Percentiles rank a stretch among this genome's conserved stretches.
Conservation (phyloP, 1,140 invertebrate genomes). For the Condylostylus longicornis region DNA sequence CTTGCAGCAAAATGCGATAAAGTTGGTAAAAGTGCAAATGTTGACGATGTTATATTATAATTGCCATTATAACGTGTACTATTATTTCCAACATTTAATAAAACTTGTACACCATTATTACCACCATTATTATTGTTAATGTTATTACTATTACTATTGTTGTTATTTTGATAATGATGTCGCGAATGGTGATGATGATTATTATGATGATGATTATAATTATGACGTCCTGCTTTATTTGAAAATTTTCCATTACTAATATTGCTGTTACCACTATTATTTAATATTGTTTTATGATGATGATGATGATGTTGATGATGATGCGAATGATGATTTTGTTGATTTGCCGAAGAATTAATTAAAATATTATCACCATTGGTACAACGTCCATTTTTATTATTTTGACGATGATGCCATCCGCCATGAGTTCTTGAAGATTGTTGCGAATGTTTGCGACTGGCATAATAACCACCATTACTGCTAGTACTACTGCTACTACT, state of each 20-base stretch:
- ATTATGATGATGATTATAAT: conserved; percentile 9
- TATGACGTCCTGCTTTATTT: conserved; percentile 22
- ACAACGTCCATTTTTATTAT: not conserved
- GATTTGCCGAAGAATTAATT: conserved; percentile 10
- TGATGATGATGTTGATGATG: conserved; percentile 18
- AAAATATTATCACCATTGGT: not conserved
- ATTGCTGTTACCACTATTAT: conserved; percentile 17
- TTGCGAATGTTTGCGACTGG: not conserved
- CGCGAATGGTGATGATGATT: conserved; percentile 10
- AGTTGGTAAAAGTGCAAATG: conserved; percentile 24
- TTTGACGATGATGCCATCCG: not conserved
- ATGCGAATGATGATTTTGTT: conserved; percentile 14
- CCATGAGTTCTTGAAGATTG: not conserved
- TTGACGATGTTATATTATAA: conserved; percentile 23
- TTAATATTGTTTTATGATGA: conserved; percentile 13
- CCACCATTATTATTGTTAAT: conserved; percentile 5
- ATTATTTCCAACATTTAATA: conserved; percentile 6
- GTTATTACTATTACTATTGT: conserved; percentile 1
- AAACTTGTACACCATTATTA: conserved; percentile 13
- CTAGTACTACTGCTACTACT: no score
- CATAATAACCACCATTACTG: conserved; percentile 5
- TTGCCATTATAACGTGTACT: conserved; percentile 8
- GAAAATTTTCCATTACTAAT: no score
- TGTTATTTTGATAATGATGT: conserved; percentile 9
- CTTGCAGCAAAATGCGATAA: conserved; percentile 41